Conservation (phyloP, 1,140 invertebrate genomes). For the Orchestia grillus region DNA sequence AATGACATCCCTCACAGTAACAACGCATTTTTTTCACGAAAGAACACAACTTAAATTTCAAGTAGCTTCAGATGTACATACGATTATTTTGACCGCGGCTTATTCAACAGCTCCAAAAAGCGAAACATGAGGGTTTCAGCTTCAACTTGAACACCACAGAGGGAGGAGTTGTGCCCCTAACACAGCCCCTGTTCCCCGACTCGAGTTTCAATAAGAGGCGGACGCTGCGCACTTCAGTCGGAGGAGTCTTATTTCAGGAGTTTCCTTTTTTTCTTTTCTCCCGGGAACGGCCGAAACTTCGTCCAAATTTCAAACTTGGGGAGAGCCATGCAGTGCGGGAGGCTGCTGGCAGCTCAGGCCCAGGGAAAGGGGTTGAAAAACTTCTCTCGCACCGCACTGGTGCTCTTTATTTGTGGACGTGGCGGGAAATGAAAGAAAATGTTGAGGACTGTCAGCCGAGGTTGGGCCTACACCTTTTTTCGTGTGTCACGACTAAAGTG, state of each 20-base stretch:
- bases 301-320: not conserved
- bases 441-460: not conserved
- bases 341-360: not conserved
- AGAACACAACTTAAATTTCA: not conserved
- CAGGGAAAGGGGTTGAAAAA: not conserved
- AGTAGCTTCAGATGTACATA: not conserved
- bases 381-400: not conserved
- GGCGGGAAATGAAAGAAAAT: not conserved
- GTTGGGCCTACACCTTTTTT: not conserved
- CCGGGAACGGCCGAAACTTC: not conserved
- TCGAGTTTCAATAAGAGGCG: not conserved
- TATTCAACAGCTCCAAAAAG: not conserved
- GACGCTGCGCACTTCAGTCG: not conserved
- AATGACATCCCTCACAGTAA: not conserved
- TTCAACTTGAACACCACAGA: not conserved
- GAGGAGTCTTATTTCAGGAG: not conserved
- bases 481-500: not conserved
- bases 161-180: not conserved
- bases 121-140: not conserved
- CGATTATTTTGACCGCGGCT: not conserved
- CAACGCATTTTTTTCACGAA: no score
- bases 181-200: not conserved
- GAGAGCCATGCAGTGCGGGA: not conserved
- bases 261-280: not conserved
- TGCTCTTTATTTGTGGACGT: not conserved